Conservation (phyloP, 2,797 vertebrate genomes). For the Choloepus didactylus region DNA sequence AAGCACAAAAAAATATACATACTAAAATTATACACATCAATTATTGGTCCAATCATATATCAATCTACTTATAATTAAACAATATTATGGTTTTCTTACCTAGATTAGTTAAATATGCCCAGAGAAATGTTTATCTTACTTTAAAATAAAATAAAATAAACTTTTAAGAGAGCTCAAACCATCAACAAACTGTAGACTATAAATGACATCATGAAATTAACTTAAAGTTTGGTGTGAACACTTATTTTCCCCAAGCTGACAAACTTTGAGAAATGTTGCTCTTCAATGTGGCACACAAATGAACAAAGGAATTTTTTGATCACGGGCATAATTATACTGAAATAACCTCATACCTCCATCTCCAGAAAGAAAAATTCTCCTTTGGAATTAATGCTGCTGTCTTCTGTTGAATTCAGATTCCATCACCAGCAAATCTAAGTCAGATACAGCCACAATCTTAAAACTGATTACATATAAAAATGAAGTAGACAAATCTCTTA, state of each 20-base stretch:
- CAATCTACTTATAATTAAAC: constrained; percentile 82
- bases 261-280: constrained; percentile 61
- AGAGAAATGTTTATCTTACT: constrained; percentile 73
- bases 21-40: constrained; percentile 84
- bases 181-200: constrained; percentile 59
- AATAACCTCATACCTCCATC: neutral
- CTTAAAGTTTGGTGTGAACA: constrained; percentile 63
- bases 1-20: constrained; percentile 84
- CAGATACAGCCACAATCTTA: constrained; percentile 63
- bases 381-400: constrained; percentile 52
- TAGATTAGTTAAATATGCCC: constrained; percentile 77
- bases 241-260: constrained; percentile 55
- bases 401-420: constrained; percentile 58
- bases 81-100: constrained; percentile 81
- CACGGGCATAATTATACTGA: neutral
- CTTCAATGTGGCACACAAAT: constrained; percentile 11
- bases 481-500: constrained; percentile 73
- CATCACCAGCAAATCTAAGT: constrained; percentile 70
- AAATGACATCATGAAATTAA: constrained; percentile 54
- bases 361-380: constrained; percentile 7
- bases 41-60: constrained; percentile 81
- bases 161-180: constrained; percentile 69
- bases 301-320: neutral
- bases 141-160: too few species aligned
- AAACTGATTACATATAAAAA: constrained; percentile 70